Conservation (phyloP, 2,113 vertebrate species). For the Ameiurus melas region DNA sequence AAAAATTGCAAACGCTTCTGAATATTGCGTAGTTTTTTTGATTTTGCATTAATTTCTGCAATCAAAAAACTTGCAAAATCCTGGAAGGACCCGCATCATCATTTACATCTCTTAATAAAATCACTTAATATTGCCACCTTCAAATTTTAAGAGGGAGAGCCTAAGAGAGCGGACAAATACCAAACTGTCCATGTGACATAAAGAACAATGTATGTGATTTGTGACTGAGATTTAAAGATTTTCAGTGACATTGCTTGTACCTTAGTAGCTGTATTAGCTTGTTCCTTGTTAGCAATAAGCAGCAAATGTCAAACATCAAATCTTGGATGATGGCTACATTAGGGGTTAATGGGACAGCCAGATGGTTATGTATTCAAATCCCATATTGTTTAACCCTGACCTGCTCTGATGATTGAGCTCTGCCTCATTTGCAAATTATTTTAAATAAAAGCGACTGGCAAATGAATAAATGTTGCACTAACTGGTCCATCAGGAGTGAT, state of each 20-base stretch:
- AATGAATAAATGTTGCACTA: conserved; percentile 15
- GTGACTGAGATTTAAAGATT: not conserved
- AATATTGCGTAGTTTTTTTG: no score
- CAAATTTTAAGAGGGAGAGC: not conserved
- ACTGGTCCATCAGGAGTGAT: conserved; percentile 14
- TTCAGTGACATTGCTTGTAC: not conserved
- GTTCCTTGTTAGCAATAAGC: not conserved
- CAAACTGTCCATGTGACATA: no score
- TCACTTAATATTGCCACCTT: not conserved
- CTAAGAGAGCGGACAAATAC: not conserved
- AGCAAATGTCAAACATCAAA: not conserved
- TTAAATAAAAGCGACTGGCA: not conserved
- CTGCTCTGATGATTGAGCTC: not conserved
- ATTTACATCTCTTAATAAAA: not conserved
- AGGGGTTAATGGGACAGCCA: not conserved
- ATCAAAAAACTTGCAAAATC: no score
- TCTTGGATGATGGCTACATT: not conserved
- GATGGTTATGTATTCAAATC: not conserved
- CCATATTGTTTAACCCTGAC: conserved; percentile 1
- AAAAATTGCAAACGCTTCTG: no score
- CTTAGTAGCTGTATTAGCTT: not conserved
- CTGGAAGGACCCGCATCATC: no score
- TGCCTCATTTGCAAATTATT: conserved; percentile 1
- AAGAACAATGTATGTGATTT: not conserved
- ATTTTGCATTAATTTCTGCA: no score